Base-by-base conservation (phyloP, 2,888 invertebrate genomes). In the Galeopsomyia nigrocyanea region DNA sequence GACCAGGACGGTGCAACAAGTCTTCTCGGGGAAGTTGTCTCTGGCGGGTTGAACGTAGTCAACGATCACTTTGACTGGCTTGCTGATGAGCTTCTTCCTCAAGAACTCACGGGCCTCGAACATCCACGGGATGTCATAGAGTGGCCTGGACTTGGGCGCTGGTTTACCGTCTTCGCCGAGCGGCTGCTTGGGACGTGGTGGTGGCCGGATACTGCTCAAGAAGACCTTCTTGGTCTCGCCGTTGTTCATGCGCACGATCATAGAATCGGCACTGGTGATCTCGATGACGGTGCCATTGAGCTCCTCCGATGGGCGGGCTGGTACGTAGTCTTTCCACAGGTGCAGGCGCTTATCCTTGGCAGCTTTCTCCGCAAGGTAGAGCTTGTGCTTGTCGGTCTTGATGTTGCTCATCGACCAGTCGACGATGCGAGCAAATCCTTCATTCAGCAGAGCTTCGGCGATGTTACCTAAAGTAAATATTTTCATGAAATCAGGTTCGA, bases 91-190 rank as follows among this genome's bases (percentile, higher is more conserved):
- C 84, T 97, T 97, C 85, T 98, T 98, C 56, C 99, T 91, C 50
- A 99, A 89, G 85, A 95, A 99, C 88, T 99, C 99, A 66, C 99
- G 92, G 0, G 98, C 98, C 87, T 99, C 99, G 85, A 94, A 98
- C 96, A 99, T 96, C 92, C 95, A 97, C 1, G 99, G 99, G 82
- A 99, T 95, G 85, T 99, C 99, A 85, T 99, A 99, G 0, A 99
- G 90, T 0, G 98, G 97, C 80, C 96, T 92, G 85, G 92, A 90
- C 75, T 92, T 90, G 16, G 91, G 90, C 0, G 90, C 87, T n/a
- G 89, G 88, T 81, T 93, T 93, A 17, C 90, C 91, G 78, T 92
- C 92, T 64, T 93, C 94, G 73, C 90, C 31, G 31, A 50, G 68
- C 17, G 88, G 83, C 84, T 82, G 83, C 61, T 82, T 82, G 63